A percentile compares a stretch with the other conserved stretches of the same genome.
These are phyloP conservation scores for Sialia sialis DNA, from an alignment of 2,113 vertebrate species.

Conservation along the genomic window DNA sequence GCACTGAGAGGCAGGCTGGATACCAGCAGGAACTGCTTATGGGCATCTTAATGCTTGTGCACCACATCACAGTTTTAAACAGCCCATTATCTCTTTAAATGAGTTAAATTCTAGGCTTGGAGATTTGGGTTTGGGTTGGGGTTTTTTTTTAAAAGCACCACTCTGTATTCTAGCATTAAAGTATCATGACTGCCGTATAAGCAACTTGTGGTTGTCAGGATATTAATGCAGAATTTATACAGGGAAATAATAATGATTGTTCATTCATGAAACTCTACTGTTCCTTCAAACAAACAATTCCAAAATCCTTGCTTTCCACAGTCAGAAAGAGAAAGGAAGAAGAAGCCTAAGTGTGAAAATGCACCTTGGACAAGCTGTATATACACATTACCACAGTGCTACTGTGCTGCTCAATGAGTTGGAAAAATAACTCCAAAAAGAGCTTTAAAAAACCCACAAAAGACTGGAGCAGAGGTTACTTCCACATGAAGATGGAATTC, in stretches of 20 bases:
- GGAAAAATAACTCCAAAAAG: constrained; percentile 48
- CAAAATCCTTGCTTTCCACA: background rate
- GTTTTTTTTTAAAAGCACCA: background rate
- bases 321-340: background rate
- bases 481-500: constrained; percentile 12
- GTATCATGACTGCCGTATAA: background rate
- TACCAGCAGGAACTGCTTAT: background rate
- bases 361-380: background rate
- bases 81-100: background rate
- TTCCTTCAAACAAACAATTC: background rate
- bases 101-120: background rate
- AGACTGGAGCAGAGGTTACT: constrained; percentile 16
- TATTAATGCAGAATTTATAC: background rate
- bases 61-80: background rate
- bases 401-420: background rate
- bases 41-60: background rate
- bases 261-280: background rate
- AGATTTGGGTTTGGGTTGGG: background rate
- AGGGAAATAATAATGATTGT: background rate
- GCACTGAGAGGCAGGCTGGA: background rate
- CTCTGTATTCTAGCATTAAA: background rate
- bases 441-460: background rate
- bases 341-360: background rate
- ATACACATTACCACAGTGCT: background rate
- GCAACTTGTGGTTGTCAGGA: background rate